phyloP scores from a whole-genome alignment of 2,113 vertebrate genomes.

The Chloroceryle aenea region DNA sequence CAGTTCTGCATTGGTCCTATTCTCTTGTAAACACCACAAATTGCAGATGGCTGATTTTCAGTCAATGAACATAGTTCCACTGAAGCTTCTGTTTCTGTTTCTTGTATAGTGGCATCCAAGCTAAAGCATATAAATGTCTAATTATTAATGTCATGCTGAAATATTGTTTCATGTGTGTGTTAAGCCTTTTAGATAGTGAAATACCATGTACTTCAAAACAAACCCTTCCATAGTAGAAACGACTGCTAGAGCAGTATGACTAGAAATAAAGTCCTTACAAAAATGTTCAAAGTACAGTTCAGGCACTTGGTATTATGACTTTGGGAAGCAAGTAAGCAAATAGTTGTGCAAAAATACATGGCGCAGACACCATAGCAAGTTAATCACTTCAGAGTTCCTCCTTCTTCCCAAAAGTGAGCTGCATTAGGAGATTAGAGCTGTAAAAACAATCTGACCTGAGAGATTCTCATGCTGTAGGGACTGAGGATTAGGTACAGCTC shows the following conservation, averaged over 20 bases:
- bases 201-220: not conserved
- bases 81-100: not conserved
- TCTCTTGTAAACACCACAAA: not conserved
- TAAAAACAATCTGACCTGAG: conserved; percentile 1
- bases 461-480: not conserved
- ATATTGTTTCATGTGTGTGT: not conserved
- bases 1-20: not conserved
- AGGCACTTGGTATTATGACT: not conserved
- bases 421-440: not conserved
- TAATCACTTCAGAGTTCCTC: not conserved
- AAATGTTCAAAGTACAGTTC: not conserved
- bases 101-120: fast-evolving
- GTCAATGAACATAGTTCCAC: fast-evolving
- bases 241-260: not conserved
- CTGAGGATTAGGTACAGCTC: not conserved
- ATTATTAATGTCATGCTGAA: not conserved
- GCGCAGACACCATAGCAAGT: not conserved
- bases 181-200: not conserved
- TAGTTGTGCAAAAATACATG: not conserved
- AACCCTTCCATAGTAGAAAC: not conserved
- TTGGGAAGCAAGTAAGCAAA: not conserved
- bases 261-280: not conserved
- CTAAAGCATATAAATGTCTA: not conserved
- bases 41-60: not conserved
- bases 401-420: not conserved